Evolutionary conservation across 2,888 invertebrate genomes (phyloP).

Genomic region (Iselma pallidipennis): DNA sequence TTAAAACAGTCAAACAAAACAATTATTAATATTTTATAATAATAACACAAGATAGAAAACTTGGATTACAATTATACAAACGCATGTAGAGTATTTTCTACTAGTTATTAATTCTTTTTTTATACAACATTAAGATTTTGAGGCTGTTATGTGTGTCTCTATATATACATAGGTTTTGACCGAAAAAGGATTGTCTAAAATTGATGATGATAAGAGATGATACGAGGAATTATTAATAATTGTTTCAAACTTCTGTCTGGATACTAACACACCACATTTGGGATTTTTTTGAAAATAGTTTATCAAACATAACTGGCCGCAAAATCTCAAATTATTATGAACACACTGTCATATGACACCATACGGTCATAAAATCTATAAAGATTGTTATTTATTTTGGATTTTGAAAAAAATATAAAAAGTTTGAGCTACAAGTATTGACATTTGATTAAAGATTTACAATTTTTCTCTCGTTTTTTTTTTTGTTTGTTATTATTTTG

Average conservation of each 20-base stretch:
- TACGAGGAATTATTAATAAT: background rate
- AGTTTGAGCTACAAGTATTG: conserved; percentile 56
- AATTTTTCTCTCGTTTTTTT: conserved; percentile 25
- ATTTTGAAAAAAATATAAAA: conserved; percentile 51
- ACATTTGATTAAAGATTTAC: conserved; percentile 53
- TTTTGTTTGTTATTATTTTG: conserved; percentile 37
- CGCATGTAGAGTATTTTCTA: conserved; percentile 37
- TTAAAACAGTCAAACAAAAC: conserved; percentile 54
- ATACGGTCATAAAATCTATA: conserved; percentile 46
- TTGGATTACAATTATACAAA: conserved; percentile 44
- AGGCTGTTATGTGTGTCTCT: conserved; percentile 31
- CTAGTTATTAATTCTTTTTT: conserved; percentile 19
- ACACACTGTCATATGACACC: conserved; percentile 46
- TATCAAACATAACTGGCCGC: conserved; percentile 39
- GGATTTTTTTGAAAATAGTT: conserved; percentile 12
- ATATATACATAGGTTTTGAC: conserved; percentile 8
- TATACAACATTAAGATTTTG: conserved; percentile 33
- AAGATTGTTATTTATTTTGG: conserved; percentile 44
- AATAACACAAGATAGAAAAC: conserved; percentile 47
- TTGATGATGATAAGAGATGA: conserved; percentile 27
- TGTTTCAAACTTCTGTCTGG: background rate
- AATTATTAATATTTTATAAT: conserved; percentile 42
- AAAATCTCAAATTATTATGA: conserved; percentile 40
- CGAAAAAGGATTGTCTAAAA: conserved; percentile 39
- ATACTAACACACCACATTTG: background rate